phyloP scores from a whole-genome alignment of 1,140 invertebrate genomes.

The Euschistus heros region DNA sequence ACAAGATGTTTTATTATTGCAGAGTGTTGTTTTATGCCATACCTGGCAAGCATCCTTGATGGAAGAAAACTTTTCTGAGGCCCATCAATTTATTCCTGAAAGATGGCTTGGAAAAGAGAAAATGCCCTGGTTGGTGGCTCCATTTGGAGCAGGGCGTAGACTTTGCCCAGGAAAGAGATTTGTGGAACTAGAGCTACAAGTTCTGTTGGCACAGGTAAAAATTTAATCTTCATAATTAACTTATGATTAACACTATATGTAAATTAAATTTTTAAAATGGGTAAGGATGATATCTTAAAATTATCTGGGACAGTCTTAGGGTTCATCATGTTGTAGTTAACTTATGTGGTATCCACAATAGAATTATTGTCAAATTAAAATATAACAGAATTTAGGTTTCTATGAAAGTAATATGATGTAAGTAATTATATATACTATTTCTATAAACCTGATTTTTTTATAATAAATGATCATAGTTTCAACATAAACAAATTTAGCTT shows the following conservation, averaged over 20 bases:
- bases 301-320: background rate
- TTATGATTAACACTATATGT: too few relatives aligned
- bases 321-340: background rate
- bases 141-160: conserved; percentile 75
- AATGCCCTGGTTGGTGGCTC: conserved; percentile 55
- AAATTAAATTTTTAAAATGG: too few relatives aligned
- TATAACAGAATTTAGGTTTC: too few relatives aligned
- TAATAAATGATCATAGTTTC: too few relatives aligned
- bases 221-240: background rate
- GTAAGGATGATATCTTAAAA: too few relatives aligned
- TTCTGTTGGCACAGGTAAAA: conserved; percentile 59
- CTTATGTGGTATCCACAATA: too few relatives aligned
- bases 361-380: too few relatives aligned
- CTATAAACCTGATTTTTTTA: too few relatives aligned
- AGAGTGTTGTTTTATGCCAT: conserved; percentile 78
- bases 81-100: conserved; percentile 65
- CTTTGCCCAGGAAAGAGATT: conserved; percentile 75
- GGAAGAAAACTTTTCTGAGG: conserved; percentile 65
- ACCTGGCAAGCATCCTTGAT: conserved; percentile 69
- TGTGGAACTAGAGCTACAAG: conserved; percentile 62
- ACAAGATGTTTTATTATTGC: conserved; percentile 27
- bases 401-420: too few relatives aligned
- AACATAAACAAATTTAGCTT: too few relatives aligned
- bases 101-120: conserved; percentile 55
- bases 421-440: too few relatives aligned